Conservation (phyloP, 2,113 vertebrate genomes). For the Nematolebias whitei region DNA sequence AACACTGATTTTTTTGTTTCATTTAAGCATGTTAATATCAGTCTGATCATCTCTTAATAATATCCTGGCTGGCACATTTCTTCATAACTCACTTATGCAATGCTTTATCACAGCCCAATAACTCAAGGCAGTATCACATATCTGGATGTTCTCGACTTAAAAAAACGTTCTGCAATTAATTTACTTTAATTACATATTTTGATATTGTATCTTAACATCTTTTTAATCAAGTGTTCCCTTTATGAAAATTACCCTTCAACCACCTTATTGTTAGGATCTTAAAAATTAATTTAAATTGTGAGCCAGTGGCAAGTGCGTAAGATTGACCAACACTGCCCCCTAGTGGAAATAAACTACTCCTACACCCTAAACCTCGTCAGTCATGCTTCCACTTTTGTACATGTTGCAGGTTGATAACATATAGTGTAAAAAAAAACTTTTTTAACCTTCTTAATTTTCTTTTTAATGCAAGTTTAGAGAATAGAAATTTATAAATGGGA, state of each 20-base stretch:
- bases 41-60: not conserved
- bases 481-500: not conserved
- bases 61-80: conserved; percentile 13
- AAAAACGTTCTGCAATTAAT: conserved; percentile 2
- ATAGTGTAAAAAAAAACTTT: not conserved
- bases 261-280: not conserved
- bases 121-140: not conserved
- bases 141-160: not conserved
- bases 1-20: not conserved
- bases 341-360: conserved; percentile 25
- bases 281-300: not conserved
- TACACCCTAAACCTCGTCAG: conserved; percentile 16
- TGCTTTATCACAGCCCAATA: not conserved
- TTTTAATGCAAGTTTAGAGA: not conserved
- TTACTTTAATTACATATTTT: not conserved
- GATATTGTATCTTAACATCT: not conserved
- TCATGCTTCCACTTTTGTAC: not conserved
- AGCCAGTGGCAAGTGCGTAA: not conserved
- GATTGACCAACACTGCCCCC: conserved; percentile 69
- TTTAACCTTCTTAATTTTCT: not conserved
- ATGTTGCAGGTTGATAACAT: not conserved
- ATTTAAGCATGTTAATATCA: not conserved
- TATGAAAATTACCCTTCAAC: conserved; percentile 8
- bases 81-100: conserved; percentile 1
- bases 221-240: not conserved